Evolutionary conservation across 2,797 vertebrate genomes (phyloP).

Genomic region (Helicolenus hilgendorfi): DNA sequence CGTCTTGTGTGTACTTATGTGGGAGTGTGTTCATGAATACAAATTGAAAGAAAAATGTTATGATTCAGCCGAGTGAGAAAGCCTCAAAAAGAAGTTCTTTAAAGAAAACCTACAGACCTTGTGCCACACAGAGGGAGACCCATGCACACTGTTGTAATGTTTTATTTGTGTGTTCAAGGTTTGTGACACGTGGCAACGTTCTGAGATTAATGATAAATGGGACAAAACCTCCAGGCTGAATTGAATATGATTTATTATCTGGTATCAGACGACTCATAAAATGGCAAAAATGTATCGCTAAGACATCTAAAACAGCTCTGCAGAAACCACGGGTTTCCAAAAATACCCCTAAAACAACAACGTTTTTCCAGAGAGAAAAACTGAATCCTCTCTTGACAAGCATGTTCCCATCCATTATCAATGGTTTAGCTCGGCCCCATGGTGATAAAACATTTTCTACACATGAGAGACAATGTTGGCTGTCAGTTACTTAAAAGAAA

Average conservation of each 20-base stretch:
- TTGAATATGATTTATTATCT: slow-evolving; percentile 21
- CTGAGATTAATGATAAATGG: slow-evolving; percentile 48
- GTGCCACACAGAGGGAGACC: slow-evolving; percentile 3
- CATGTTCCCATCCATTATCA: slow-evolving; percentile 67
- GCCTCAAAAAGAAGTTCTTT: not conserved
- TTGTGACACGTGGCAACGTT: slow-evolving; percentile 31
- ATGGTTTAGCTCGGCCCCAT: slow-evolving; percentile 46
- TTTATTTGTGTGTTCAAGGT: slow-evolving; percentile 57
- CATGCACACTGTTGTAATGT: slow-evolving; percentile 23
- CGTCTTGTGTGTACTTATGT: not conserved
- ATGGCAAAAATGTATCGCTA: not conserved
- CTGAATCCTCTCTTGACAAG: slow-evolving; percentile 43
- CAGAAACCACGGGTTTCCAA: slow-evolving; percentile 35
- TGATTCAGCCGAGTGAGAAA: not conserved
- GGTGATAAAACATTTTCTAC: slow-evolving; percentile 68
- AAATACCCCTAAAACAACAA: slow-evolving; percentile 46
- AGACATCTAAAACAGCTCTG: not conserved
- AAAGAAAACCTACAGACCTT: slow-evolving; percentile 8
- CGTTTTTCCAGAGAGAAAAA: slow-evolving; percentile 35
- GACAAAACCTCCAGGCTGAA: slow-evolving; percentile 20
- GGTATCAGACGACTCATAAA: not conserved
- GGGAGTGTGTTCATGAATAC: slow-evolving; percentile 3
- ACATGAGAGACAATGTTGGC: slow-evolving; percentile 64
- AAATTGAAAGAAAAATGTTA: slow-evolving; percentile 22
- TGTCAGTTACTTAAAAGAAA: slow-evolving; percentile 68